Conservation (phyloP, 2,113 vertebrate genomes). For the Pseudois nayaur region DNA sequence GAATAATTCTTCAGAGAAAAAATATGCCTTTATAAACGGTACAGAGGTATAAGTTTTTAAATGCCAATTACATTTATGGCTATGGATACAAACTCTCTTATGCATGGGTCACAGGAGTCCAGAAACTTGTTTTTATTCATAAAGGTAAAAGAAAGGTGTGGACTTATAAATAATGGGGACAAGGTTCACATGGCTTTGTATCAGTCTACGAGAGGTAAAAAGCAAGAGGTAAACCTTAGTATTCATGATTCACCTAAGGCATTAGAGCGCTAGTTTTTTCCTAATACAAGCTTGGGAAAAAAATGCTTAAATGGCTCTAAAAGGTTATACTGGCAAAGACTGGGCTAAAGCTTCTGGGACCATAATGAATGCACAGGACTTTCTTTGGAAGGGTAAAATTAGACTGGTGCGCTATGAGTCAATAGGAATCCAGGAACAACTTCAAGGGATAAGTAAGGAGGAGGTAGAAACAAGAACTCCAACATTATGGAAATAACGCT, state of each 20-base stretch:
- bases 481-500: background rate
- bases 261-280: background rate
- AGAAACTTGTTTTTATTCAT: background rate
- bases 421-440: background rate
- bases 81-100: background rate
- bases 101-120: background rate
- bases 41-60: background rate
- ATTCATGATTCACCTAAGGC: background rate
- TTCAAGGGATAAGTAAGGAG: background rate
- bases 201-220: background rate
- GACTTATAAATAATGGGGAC: background rate
- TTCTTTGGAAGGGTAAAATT: background rate
- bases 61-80: background rate
- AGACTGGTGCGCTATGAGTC: background rate
- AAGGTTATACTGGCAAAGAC: background rate
- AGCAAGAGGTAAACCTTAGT: background rate
- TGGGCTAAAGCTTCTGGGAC: background rate
- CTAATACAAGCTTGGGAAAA: background rate
- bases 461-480: background rate
- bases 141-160: background rate
- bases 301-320: background rate
- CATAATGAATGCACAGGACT: background rate
- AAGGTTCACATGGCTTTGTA: background rate
- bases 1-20: background rate
- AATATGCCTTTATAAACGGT: background rate